Conservation (phyloP, 2,888 invertebrate species). For the Chesias legatella region DNA sequence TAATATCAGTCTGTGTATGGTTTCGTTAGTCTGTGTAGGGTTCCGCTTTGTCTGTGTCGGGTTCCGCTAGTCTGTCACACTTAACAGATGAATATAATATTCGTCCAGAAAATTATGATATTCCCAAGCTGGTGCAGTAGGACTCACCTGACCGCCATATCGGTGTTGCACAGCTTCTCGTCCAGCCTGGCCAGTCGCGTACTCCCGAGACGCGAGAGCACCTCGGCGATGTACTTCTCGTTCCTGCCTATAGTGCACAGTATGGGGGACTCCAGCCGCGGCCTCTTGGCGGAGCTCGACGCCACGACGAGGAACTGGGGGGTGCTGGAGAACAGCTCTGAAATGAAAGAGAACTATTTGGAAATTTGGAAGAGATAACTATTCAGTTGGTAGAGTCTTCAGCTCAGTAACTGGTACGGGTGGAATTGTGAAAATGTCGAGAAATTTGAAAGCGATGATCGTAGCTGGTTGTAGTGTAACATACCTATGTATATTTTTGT, state of each 20-base stretch:
- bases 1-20: too few species aligned
- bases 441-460: too few species aligned
- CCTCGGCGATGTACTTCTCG: slow-evolving; percentile 4
- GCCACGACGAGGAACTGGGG: neutral
- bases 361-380: too few species aligned
- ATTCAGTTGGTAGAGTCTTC: too few species aligned
- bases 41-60: too few species aligned
- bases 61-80: too few species aligned
- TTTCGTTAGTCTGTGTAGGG: too few species aligned
- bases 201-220: neutral
- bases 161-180: slow-evolving; percentile 16
- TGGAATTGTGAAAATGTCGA: too few species aligned
- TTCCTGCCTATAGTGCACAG: slow-evolving; percentile 12
- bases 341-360: neutral
- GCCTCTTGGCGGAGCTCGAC: slow-evolving; percentile 3
- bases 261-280: slow-evolving; percentile 3
- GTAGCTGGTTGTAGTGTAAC: too few species aligned
- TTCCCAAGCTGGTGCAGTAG: neutral
- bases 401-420: too few species aligned
- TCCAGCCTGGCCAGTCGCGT: slow-evolving; percentile 11
- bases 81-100: neutral
- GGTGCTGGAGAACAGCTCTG: slow-evolving; percentile 5
- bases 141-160: slow-evolving; percentile 21
- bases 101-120: neutral
- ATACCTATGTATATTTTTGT: too few species aligned